Evolutionary conservation across 37 sponge, comb jelly and placozoan species (phyloP).

Genomic region (Tethya wilhelma): DNA sequence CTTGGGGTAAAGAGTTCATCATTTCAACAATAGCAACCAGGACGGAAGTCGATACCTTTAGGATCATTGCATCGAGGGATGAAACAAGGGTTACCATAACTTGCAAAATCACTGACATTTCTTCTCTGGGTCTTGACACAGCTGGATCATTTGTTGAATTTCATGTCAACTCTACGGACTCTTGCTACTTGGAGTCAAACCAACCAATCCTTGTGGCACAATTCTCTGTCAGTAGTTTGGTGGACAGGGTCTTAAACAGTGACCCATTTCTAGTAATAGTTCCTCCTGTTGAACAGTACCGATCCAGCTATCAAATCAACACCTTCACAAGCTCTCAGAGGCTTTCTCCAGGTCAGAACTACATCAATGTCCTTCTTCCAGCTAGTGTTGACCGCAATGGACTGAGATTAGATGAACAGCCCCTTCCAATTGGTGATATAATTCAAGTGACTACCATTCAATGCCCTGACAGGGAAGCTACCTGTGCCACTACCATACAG

Average conservation of each 20-base stretch:
- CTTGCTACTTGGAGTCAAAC: slow-evolving; percentile 33
- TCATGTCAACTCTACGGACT: background rate
- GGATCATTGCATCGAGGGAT: slow-evolving; percentile 37
- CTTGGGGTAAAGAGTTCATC: slow-evolving; percentile 54
- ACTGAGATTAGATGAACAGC: slow-evolving; percentile 28
- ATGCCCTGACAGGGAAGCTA: too few species aligned
- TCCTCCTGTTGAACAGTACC: slow-evolving; percentile 62
- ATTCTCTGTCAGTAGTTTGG: slow-evolving; percentile 21
- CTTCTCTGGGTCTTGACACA: background rate
- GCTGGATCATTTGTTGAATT: slow-evolving; percentile 14
- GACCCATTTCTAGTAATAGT: slow-evolving; percentile 54
- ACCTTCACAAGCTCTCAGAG: background rate
- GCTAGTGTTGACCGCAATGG: background rate
- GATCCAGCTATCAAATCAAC: slow-evolving; percentile 15
- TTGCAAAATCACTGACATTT: background rate
- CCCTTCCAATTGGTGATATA: too few species aligned
- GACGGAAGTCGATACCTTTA: slow-evolving; percentile 22
- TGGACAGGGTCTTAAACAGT: slow-evolving; percentile 32
- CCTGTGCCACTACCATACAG: too few species aligned
- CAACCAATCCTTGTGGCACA: slow-evolving; percentile 49
- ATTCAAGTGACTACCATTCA: too few species aligned
- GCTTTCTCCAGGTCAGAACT: background rate
- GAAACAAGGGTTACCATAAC: slow-evolving; percentile 21
- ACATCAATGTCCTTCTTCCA: slow-evolving; percentile 31
- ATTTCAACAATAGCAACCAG: slow-evolving; percentile 6